Conservation (phyloP, 1,140 invertebrate species). For the Halesus radiatus region DNA sequence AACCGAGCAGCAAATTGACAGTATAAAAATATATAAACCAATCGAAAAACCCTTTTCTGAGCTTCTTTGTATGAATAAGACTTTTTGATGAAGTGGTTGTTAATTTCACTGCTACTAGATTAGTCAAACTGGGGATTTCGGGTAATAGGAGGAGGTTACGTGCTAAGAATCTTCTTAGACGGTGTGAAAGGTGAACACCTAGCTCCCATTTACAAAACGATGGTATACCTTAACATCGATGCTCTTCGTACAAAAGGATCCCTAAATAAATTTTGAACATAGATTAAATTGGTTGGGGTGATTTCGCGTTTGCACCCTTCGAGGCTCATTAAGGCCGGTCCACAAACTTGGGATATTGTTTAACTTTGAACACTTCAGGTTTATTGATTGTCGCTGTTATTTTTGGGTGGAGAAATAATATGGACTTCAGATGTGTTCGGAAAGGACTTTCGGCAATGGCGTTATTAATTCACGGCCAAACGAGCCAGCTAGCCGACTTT, state of each 20-base stretch:
- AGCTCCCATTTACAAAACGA: not conserved
- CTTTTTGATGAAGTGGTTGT: not conserved
- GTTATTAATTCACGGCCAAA: constrained; percentile 26
- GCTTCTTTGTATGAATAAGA: not conserved
- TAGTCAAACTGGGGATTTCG: not conserved
- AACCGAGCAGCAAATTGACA: not conserved
- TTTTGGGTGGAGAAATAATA: constrained; percentile 25
- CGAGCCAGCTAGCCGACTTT: constrained; percentile 25
- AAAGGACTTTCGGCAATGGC: constrained; percentile 24
- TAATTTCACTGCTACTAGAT: not conserved
- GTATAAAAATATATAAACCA: not conserved
- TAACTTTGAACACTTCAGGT: constrained; percentile 42
- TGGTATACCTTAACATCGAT: too few relatives aligned
- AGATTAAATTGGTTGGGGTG: not conserved
- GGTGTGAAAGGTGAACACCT: constrained; percentile 37
- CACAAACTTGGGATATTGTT: constrained; percentile 42
- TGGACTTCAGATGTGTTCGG: constrained; percentile 20
- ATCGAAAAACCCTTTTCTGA: not conserved
- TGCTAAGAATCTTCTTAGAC: constrained; percentile 41
- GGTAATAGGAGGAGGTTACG: constrained; percentile 44
- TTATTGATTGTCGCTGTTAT: constrained; percentile 29
- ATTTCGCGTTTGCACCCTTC: not conserved
- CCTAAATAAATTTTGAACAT: not conserved
- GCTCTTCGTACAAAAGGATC: not conserved
- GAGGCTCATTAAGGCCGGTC: constrained; percentile 32